Base-by-base conservation (phyloP, 2,888 invertebrate species). In the Eilema caniola region DNA sequence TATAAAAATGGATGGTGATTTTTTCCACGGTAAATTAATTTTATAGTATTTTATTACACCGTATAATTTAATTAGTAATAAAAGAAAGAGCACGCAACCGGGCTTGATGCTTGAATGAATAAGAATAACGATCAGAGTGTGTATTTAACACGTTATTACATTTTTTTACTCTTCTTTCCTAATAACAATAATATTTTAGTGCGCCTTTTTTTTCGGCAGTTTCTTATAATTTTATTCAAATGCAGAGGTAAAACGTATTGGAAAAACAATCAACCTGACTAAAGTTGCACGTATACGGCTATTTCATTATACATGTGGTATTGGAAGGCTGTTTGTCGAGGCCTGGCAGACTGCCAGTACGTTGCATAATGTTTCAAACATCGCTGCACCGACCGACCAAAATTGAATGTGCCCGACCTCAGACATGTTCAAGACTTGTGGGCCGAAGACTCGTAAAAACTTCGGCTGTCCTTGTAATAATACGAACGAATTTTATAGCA, bases 321-420 rank as follows among this genome's bases (percentile, higher is more conserved):
- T 92, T 92, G 89, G 86, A 84, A 82, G 80, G 81, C 79, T 92
- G 91, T 91, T 91, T 90, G 91, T 84, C 82, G 71, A 74, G 67
- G 61, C 76, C 78, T 92, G 92, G 92, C 89, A 67, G 25, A 24
- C 24, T 56, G 91, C 92, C 92, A 92, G 83, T 8, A 69, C 37
- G 63, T 76, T 80, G 77, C 81, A 83, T 83, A 83, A 83, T 82
- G 76, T 70, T 67, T 69, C 67, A 62, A 73, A 64, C 73, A 72
- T 60, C 53, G 60, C 70, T 73, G 73, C 69, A 69, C 71, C 67
- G 59, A n/a, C 16, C 61, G 37, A 31, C n/a, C 41, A 33, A 62
- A 59, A 31, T 31, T 28, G 20, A 8, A 65, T 64, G 66, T 61
- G 59, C 24, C 23, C 8, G 3, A 11, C n/a, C 33, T 60, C 60